These are phyloP conservation scores for Leucoraja erinaceus DNA, from an alignment of 2,113 vertebrate genomes.

Conservation along the genomic window DNA sequence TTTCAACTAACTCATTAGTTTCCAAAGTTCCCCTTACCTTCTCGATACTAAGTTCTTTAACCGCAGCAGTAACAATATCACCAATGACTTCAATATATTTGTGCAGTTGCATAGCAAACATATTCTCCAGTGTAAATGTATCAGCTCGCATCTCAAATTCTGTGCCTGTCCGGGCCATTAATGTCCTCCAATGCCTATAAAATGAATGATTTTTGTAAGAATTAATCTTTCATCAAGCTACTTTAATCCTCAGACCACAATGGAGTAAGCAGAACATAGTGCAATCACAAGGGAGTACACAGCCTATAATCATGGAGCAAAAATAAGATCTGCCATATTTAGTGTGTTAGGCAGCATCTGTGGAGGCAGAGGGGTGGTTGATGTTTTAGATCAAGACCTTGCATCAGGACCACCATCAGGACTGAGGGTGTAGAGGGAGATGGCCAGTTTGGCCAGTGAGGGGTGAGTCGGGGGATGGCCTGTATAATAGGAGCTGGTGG, in stretches of 20 bases:
- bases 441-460: too few species aligned
- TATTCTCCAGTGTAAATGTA: slow-evolving; percentile 86
- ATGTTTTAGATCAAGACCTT: too few species aligned
- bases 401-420: too few species aligned
- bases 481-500: too few species aligned
- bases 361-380: too few species aligned
- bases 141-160: slow-evolving; percentile 78
- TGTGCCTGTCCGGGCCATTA: slow-evolving; percentile 77
- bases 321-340: too few species aligned
- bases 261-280: not conserved
- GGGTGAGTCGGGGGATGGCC: too few species aligned
- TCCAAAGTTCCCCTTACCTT: slow-evolving; percentile 57
- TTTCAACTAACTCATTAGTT: not conserved
- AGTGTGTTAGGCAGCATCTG: too few species aligned
- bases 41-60: slow-evolving; percentile 88
- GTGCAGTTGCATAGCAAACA: slow-evolving; percentile 93
- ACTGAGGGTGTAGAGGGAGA: too few species aligned
- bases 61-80: slow-evolving; percentile 75
- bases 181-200: slow-evolving; percentile 82
- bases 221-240: not conserved
- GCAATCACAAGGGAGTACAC: not conserved
- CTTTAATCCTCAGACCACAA: not conserved
- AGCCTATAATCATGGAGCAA: too few species aligned
- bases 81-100: slow-evolving; percentile 67
- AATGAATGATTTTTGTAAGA: not conserved